Conservation (phyloP, 2,797 vertebrate genomes). For the Echeneis naucrates region DNA sequence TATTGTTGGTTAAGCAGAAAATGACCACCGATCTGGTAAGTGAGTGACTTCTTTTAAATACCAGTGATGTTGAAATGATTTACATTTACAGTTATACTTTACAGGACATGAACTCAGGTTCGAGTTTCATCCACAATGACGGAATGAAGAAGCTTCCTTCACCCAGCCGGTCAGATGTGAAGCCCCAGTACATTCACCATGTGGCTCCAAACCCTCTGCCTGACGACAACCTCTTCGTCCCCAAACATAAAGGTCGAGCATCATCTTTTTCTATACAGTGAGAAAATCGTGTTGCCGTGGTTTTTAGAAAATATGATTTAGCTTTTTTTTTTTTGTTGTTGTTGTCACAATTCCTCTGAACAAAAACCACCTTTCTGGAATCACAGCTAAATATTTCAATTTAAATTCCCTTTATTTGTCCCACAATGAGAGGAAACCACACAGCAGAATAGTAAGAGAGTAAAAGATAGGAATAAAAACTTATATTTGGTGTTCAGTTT, state of each 20-base stretch:
- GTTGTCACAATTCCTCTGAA: not conserved
- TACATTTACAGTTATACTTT: constrained; percentile 6
- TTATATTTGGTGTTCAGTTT: no score
- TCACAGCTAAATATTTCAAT: not conserved
- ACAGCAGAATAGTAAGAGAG: no score
- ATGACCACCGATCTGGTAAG: constrained; percentile 65
- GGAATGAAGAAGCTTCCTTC: constrained; percentile 11
- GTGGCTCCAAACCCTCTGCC: constrained; percentile 19
- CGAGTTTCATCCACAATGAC: not conserved
- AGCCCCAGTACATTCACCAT: constrained; percentile 52
- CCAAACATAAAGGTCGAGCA: constrained; percentile 36
- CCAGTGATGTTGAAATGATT: not conserved
- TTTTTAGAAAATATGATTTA: no score
- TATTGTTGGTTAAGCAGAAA: constrained; percentile 14
- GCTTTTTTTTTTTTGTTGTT: no score
- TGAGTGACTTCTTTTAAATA: not conserved
- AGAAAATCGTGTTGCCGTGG: not conserved
- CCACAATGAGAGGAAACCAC: no score
- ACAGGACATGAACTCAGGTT: constrained; percentile 31
- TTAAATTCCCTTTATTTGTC: no score
- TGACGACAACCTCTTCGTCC: constrained; percentile 11
- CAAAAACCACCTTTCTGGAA: not conserved
- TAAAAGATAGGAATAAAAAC: no score
- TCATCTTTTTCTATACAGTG: not conserved
- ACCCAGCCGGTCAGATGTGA: not conserved